Evolutionary conservation across 2,888 invertebrate genomes (phyloP).

Genomic region (Ischnura elegans): DNA sequence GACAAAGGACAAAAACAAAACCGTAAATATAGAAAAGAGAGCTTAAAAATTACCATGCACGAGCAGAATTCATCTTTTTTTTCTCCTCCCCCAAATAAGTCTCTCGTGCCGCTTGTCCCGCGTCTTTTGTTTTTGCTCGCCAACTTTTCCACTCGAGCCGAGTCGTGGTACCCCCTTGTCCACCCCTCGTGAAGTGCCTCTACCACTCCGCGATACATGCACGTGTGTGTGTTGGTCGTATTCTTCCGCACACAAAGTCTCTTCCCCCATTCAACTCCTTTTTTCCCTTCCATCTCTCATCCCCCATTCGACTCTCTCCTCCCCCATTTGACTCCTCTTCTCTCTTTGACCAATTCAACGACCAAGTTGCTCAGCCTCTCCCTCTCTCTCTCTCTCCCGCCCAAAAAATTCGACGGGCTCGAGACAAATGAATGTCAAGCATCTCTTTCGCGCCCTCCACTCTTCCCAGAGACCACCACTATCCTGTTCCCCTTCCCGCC

Average conservation of each 20-base stretch:
- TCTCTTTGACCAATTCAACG: not conserved
- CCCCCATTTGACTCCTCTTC: too few relatives aligned
- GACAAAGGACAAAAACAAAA: not conserved
- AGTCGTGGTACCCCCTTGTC: slow-evolving; percentile 13
- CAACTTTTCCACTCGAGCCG: slow-evolving; percentile 13
- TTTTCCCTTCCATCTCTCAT: too few relatives aligned
- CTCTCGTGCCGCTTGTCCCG: not conserved
- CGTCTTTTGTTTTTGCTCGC: slow-evolving; percentile 10
- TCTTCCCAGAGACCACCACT: not conserved
- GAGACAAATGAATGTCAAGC: slow-evolving; percentile 23
- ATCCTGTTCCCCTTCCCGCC: not conserved
- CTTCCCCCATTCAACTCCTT: not conserved
- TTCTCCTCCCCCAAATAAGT: too few relatives aligned
- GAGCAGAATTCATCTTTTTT: not conserved
- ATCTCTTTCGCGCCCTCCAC: not conserved
- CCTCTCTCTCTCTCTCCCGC: not conserved
- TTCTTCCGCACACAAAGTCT: not conserved
- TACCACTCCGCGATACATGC: not conserved
- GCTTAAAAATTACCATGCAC: not conserved
- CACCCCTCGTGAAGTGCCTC: not conserved
- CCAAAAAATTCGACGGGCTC: not conserved
- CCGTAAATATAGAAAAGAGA: not conserved
- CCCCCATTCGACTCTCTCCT: too few relatives aligned
- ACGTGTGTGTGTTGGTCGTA: not conserved
- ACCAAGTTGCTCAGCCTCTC: too few relatives aligned